Conservation (phyloP, 2,888 invertebrate species). For the Conops quadrifasciatus region DNA sequence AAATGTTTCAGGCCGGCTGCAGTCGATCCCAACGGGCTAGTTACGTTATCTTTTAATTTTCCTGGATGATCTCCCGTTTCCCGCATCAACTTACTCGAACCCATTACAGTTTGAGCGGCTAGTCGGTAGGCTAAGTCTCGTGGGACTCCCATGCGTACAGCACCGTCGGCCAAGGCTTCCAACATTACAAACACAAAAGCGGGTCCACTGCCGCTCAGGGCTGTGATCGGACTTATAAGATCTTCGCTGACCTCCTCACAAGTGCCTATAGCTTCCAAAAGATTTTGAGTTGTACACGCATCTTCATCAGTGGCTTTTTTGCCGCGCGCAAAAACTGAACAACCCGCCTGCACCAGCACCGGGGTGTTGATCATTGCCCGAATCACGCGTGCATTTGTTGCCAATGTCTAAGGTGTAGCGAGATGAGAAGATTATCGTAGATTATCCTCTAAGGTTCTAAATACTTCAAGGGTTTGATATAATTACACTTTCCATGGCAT, state of each 20-base stretch:
- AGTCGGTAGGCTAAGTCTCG: conserved; percentile 85
- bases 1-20: conserved; percentile 90
- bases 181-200: conserved; percentile 93
- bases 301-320: conserved; percentile 66
- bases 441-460: background rate
- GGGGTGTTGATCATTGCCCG: conserved; percentile 96
- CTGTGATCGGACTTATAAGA: conserved; percentile 90
- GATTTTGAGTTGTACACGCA: conserved; percentile 69
- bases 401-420: conserved; percentile 68
- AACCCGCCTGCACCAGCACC: conserved; percentile 81
- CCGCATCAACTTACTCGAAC: conserved; percentile 88
- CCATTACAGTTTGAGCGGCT: conserved; percentile 91
- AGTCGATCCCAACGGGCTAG: conserved; percentile 93
- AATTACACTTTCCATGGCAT: conserved; percentile 80
- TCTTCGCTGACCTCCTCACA: conserved; percentile 89
- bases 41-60: conserved; percentile 90
- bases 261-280: conserved; percentile 85
- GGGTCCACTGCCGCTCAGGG: conserved; percentile 93
- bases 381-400: conserved; percentile 78
- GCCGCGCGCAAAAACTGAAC: conserved; percentile 84
- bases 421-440: background rate
- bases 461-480: conserved; percentile 32
- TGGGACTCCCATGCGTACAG: conserved; percentile 92
- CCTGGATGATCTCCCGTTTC: conserved; percentile 85
- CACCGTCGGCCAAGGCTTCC: conserved; percentile 94